Percentiles rank a stretch among this genome's conserved stretches.
Evolutionary conservation across 2,888 invertebrate genomes (phyloP).

Genomic region (Geotrupes spiniger): DNA sequence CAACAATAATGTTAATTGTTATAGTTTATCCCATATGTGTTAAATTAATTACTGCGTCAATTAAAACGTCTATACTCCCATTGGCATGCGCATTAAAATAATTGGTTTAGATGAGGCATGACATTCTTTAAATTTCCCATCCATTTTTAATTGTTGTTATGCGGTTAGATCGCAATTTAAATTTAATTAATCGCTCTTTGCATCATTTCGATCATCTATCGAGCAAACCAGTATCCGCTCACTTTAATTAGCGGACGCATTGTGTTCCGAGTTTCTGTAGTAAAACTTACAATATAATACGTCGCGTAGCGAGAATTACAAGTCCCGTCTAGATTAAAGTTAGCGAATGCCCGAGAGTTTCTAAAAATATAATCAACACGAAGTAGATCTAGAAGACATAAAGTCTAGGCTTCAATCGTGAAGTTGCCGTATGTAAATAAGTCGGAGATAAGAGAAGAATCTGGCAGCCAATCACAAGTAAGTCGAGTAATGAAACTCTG

Average conservation of each 20-base stretch:
- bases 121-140: constrained; percentile 2
- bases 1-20: constrained; percentile 6
- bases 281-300: neutral
- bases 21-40: constrained; percentile 15
- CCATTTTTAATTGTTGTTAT: constrained; percentile 12
- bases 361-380: constrained; percentile 31
- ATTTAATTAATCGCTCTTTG: too few relatives aligned
- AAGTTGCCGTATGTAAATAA: constrained; percentile 27
- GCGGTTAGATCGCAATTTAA: constrained; percentile 9
- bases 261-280: neutral
- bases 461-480: constrained; percentile 46
- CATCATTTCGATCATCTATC: neutral
- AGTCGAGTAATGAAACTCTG: constrained; percentile 46
- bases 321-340: constrained; percentile 17
- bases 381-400: constrained; percentile 27
- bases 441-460: constrained; percentile 41
- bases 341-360: constrained; percentile 22
- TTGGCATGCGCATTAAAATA: too few relatives aligned
- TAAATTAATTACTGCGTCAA: constrained; percentile 23
- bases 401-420: constrained; percentile 31
- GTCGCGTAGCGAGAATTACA: constrained; percentile 1
- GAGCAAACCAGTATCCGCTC: neutral
- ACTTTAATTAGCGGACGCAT: neutral
- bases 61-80: constrained; percentile 19
- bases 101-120: too few relatives aligned